Evolutionary conservation across 1,140 invertebrate species (phyloP).

Genomic region (Saccostrea cuccullata): DNA sequence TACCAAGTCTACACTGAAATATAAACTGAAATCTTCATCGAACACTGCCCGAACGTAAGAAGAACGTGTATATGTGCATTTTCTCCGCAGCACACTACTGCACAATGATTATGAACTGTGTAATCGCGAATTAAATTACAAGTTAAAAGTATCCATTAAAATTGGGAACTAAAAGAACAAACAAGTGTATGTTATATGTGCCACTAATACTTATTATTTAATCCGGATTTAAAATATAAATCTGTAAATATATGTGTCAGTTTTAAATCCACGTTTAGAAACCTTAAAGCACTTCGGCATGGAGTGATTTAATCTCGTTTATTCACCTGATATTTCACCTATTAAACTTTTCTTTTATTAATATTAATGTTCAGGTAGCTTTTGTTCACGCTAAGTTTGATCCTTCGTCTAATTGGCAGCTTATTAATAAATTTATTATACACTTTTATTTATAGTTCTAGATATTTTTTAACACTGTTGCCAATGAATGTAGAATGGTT

Average conservation of each 20-base stretch:
- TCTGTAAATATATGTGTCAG: constrained; percentile 13
- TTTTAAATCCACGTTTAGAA: not conserved
- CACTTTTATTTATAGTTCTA: no score
- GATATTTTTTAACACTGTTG: no score
- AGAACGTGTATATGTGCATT: not conserved
- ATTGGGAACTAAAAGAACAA: not conserved
- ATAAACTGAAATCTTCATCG: not conserved
- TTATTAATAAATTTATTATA: no score
- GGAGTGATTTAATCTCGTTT: not conserved
- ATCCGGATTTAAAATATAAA: constrained; percentile 7
- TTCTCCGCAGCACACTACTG: not conserved
- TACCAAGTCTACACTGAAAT: no score
- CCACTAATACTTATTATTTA: not conserved
- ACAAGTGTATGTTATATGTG: not conserved
- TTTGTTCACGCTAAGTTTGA: not conserved
- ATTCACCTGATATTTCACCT: constrained; percentile 11
- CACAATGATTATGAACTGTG: not conserved
- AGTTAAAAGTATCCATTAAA: not conserved
- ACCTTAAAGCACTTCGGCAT: not conserved
- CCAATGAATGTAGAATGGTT: no score
- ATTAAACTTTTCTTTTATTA: not conserved
- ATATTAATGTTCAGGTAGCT: not conserved
- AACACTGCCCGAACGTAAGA: not conserved
- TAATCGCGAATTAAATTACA: constrained; percentile 1
- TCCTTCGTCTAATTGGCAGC: no score